Evolutionary conservation across 2,113 vertebrate genomes (phyloP).

Genomic region (Charina bottae): DNA sequence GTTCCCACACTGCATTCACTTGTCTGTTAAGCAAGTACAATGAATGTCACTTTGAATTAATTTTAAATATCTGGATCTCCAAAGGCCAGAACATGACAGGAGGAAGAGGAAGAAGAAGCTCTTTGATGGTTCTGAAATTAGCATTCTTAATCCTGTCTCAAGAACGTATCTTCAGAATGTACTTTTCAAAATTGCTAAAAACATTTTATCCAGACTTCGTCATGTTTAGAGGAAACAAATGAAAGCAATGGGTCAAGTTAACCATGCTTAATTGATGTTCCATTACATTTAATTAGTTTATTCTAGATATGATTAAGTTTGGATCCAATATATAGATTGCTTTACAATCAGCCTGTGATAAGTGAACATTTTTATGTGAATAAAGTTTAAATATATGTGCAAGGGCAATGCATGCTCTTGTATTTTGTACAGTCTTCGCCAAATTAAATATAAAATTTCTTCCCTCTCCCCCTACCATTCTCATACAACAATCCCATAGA

Average conservation of each 20-base stretch:
- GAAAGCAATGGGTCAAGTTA: background rate
- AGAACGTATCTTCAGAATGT: slow-evolving; percentile 18
- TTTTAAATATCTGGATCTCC: slow-evolving; percentile 57
- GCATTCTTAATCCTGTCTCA: background rate
- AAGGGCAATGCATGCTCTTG: background rate
- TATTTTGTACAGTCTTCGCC: background rate
- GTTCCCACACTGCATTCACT: slow-evolving; percentile 50
- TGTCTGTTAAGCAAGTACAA: slow-evolving; percentile 55
- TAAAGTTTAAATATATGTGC: background rate
- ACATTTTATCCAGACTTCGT: background rate
- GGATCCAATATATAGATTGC: background rate
- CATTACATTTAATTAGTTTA: background rate
- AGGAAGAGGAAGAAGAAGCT: background rate
- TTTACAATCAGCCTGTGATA: background rate
- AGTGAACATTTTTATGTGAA: background rate
- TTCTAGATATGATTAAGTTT: background rate
- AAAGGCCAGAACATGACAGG: slow-evolving; percentile 29
- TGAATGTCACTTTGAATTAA: slow-evolving; percentile 58
- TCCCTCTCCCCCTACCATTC: too few relatives aligned
- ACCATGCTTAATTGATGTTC: background rate
- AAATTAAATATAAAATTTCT: background rate
- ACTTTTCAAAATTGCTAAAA: slow-evolving; percentile 4
- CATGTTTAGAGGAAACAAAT: background rate
- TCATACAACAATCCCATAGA: background rate
- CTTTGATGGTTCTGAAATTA: background rate